These are phyloP conservation scores for Corythornis cristatus DNA, from an alignment of 2,113 vertebrate species.

Conservation along the genomic window DNA sequence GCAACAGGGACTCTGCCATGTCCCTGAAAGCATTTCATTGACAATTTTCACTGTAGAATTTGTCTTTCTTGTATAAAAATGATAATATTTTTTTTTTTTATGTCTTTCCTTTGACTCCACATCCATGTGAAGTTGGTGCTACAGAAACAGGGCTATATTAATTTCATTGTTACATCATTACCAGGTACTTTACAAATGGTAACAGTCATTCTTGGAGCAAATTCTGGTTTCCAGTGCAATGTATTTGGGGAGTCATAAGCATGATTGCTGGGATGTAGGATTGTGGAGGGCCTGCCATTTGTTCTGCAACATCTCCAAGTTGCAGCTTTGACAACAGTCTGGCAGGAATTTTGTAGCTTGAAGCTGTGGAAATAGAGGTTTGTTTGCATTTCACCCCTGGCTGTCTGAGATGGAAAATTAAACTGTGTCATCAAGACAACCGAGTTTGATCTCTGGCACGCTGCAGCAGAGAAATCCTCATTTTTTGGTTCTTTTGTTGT, in stretches of 20 bases:
- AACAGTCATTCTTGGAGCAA: background rate
- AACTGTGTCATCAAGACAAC: background rate
- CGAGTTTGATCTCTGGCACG: background rate
- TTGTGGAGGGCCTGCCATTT: background rate
- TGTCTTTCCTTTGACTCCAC: background rate
- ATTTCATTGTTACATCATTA: background rate
- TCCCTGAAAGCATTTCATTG: background rate
- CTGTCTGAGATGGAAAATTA: background rate
- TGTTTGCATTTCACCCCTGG: background rate
- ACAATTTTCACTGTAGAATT: background rate
- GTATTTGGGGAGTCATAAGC: background rate
- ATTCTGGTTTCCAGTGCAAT: background rate
- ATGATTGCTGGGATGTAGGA: background rate
- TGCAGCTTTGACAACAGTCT: background rate
- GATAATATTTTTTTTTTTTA: background rate
- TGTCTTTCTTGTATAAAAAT: background rate
- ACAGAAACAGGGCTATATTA: background rate
- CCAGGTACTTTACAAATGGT: background rate
- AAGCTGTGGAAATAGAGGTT: background rate
- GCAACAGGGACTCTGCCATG: rapidly evolving
- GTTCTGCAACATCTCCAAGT: background rate
- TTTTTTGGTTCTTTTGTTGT: background rate
- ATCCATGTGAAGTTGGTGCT: background rate
- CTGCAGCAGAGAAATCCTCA: background rate
- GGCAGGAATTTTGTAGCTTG: background rate